These are phyloP conservation scores for Luperina testacea DNA, from an alignment of 2,888 invertebrate species.

Conservation along the genomic window DNA sequence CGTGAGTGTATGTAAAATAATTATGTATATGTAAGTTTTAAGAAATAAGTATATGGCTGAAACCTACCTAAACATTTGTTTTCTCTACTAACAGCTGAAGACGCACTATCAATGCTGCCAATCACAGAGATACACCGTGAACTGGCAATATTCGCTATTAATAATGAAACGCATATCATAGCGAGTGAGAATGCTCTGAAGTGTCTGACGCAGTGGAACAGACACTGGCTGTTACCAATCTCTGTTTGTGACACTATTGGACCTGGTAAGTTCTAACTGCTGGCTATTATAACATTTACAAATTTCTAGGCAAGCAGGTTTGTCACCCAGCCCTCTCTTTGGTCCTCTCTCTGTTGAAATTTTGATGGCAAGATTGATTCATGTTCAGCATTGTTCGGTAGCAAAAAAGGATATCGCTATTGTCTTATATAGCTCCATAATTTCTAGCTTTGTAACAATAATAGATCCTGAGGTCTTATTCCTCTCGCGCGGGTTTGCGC, in stretches of 20 bases:
- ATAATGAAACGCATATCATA: constrained; percentile 67
- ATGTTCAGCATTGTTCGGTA: not conserved
- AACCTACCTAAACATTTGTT: not conserved
- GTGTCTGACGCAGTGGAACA: constrained; percentile 74
- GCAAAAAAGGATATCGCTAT: not conserved
- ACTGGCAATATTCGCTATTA: constrained; percentile 75
- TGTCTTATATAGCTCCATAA: not conserved
- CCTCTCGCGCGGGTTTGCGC: not conserved
- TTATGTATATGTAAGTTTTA: not conserved
- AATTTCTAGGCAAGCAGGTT: not conserved
- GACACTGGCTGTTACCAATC: constrained; percentile 77
- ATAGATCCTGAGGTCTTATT: not conserved
- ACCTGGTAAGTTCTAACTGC: constrained; percentile 40
- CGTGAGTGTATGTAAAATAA: not conserved
- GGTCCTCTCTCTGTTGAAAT: not conserved
- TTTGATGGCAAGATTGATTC: not conserved
- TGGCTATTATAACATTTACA: not conserved
- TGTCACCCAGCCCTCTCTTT: not conserved
- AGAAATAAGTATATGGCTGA: not conserved
- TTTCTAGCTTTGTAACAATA: not conserved
- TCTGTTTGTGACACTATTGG: constrained; percentile 70
- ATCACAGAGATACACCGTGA: constrained; percentile 77
- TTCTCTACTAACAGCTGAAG: constrained; percentile 72
- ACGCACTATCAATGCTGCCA: constrained; percentile 73
- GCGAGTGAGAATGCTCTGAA: constrained; percentile 78